phyloP scores from a whole-genome alignment of 2,888 invertebrate genomes.

The Dryococelus australis region DNA sequence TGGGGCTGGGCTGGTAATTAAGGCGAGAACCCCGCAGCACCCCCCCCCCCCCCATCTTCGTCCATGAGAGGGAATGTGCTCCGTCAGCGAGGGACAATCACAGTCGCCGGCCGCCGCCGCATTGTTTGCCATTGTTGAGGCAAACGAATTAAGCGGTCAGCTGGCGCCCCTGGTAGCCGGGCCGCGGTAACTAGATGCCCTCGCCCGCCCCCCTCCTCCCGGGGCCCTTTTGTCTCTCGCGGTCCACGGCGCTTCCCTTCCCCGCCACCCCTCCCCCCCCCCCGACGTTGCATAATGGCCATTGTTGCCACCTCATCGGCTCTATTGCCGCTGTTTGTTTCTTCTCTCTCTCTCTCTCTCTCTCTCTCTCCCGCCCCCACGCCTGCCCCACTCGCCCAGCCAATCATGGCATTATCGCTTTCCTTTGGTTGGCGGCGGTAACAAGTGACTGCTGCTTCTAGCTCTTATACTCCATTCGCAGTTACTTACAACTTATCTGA shows the following conservation, averaged over 20 bases:
- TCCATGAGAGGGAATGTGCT: not conserved
- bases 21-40: not conserved
- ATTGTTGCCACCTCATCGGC: not conserved
- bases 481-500: too few species aligned
- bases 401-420: too few species aligned
- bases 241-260: not conserved
- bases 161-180: conserved; percentile 16
- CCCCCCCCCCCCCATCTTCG: not conserved
- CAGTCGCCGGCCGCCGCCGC: not conserved
- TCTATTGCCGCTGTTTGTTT: not conserved
- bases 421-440: too few species aligned
- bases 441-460: too few species aligned
- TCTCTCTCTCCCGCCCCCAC: not conserved
- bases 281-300: not conserved
- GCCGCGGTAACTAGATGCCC: not conserved
- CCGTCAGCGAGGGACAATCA: not conserved
- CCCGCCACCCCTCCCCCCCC: not conserved
- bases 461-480: too few species aligned
- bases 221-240: not conserved
- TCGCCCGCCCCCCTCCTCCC: not conserved
- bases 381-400: too few species aligned
- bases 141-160: conserved; percentile 16
- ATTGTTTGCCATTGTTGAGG: not conserved
- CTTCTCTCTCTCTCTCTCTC: not conserved
- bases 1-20: not conserved